Evolutionary conservation across 2,888 invertebrate species (phyloP), one percentile per base, ranked within the genome.

Genomic region (Apantesis nais): DNA sequence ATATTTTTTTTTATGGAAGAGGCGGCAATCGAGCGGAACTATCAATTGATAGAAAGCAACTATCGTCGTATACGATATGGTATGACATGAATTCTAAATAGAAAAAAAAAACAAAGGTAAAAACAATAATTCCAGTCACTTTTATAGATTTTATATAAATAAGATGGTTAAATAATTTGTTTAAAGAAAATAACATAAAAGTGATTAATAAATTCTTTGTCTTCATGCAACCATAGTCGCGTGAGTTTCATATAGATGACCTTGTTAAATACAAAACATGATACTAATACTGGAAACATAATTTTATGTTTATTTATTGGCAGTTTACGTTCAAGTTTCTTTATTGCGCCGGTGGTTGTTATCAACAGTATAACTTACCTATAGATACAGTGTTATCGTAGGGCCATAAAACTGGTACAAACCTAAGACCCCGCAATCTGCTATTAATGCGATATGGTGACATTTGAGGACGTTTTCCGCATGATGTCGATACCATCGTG

Each of bases 351-450:
- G 78, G 78, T 80, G 79, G 85, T 83, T 89, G 89, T 91, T 93
- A 92, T 93, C 93, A 89, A 90, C 87, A 88, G 90, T 91, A 92
- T 90, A 92, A 90, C 80, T 82, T 83, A 77, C 85, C 85, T 89
- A 84, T 85, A 88, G 92, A 92, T 92, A 92, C 80, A 77, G 85
- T 81, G 83, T 87, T 93, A 94, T 94, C 93, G 82, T 64, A 66
- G 79, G 77, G 78, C 88, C 90, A 92, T 93, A 93, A 93, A 93
- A 90, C 84, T 89, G 83, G 85, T 87, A 90, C 89, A 90, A 90
- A 91, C 89, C 87, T 87, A 83, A 82, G 85, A 85, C 83, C 86
- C 80, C 81, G 86, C 86, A 85, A 86, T 85, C 86, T 83, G 73
- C 82, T 87, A 86, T 86, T 86, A 85, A 84, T 75, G 80, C 81